Percentiles rank a stretch among this genome's conserved stretches.
Evolutionary conservation across 1,140 invertebrate genomes (phyloP).

Genomic region (Drosophila nigromelanica): DNA sequence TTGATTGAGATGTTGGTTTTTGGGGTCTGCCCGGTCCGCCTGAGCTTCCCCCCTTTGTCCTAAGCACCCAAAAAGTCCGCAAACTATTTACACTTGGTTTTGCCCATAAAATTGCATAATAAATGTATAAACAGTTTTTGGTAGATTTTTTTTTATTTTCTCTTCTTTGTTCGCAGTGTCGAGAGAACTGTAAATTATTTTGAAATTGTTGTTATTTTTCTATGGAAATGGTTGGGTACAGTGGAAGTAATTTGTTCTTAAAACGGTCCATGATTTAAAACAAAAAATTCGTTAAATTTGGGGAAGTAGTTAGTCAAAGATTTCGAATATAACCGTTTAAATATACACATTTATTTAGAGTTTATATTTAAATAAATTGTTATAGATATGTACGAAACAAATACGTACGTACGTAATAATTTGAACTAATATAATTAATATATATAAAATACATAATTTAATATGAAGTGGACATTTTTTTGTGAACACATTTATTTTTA

Average conservation of each 20-base stretch:
- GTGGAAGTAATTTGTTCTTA: background rate
- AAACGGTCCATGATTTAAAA: background rate
- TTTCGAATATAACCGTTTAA: too few species aligned
- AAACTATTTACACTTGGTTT: constrained; percentile 80
- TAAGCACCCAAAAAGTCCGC: constrained; percentile 42
- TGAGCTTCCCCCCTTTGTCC: constrained; percentile 1
- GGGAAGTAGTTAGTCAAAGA: too few species aligned
- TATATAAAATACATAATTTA: too few species aligned
- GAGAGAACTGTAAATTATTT: constrained; percentile 62
- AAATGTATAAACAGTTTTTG: constrained; percentile 58
- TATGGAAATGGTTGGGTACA: constrained; percentile 20
- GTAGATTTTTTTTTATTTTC: background rate
- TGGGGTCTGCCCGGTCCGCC: constrained; percentile 15
- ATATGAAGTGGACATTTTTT: too few species aligned
- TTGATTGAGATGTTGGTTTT: constrained; percentile 76
- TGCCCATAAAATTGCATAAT: constrained; percentile 75
- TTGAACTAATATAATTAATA: too few species aligned
- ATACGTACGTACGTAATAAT: too few species aligned
- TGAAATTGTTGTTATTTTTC: constrained; percentile 43
- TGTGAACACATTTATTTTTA: too few species aligned
- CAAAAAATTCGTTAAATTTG: too few species aligned
- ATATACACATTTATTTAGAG: too few species aligned
- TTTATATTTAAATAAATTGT: too few species aligned
- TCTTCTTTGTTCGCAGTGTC: constrained; percentile 9
- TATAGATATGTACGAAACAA: too few species aligned